Evolutionary conservation across 1,140 invertebrate species (phyloP).

Genomic region (Penaeus chinensis): DNA sequence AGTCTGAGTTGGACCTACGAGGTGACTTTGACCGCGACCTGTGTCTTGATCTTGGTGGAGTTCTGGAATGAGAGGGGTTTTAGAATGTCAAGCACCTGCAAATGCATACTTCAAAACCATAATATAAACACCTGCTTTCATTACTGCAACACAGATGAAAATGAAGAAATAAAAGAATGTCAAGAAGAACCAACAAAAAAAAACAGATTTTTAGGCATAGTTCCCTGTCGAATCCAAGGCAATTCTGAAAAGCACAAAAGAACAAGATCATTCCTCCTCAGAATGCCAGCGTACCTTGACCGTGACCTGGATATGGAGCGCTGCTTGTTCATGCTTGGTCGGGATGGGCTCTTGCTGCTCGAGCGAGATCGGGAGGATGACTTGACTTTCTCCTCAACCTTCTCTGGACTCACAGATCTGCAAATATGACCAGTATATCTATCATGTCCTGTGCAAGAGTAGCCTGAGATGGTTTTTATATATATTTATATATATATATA

Average conservation of each 20-base stretch:
- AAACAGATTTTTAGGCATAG: too few relatives aligned
- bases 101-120: too few relatives aligned
- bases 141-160: too few relatives aligned
- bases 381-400: conserved; percentile 44
- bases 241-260: not conserved
- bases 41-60: conserved; percentile 58
- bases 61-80: conserved; percentile 13
- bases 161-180: not conserved
- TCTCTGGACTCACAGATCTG: conserved; percentile 59
- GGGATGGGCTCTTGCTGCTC: conserved; percentile 57
- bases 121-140: too few relatives aligned
- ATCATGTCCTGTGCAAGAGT: too few relatives aligned
- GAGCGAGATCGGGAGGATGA: conserved; percentile 65
- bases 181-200: too few relatives aligned
- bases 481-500: too few relatives aligned
- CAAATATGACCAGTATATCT: not conserved
- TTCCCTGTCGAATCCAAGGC: too few relatives aligned
- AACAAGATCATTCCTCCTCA: not conserved
- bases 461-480: too few relatives aligned
- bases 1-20: conserved; percentile 12
- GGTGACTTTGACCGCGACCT: conserved; percentile 46
- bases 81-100: too few relatives aligned
- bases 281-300: conserved; percentile 64
- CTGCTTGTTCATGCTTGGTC: conserved; percentile 11
- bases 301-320: conserved; percentile 68